These are phyloP conservation scores for Panopea generosa DNA, from an alignment of 2,888 invertebrate species.

Conservation along the genomic window DNA sequence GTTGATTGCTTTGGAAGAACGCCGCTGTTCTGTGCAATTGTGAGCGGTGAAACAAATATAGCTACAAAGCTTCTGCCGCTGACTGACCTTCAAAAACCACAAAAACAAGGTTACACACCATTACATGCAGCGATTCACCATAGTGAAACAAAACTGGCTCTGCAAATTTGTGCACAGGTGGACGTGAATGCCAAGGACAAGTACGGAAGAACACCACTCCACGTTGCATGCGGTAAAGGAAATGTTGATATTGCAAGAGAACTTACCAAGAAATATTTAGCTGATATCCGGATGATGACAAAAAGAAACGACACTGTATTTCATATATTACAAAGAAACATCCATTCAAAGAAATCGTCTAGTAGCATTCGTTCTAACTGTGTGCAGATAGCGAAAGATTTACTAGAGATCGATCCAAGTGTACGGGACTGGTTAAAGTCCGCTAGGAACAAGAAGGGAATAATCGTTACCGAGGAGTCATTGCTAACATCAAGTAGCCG, in stretches of 20 bases:
- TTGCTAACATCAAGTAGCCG: too few relatives aligned
- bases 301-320: too few relatives aligned
- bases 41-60: background rate
- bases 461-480: too few relatives aligned
- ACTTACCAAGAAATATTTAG: too few relatives aligned
- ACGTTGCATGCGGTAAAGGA: background rate
- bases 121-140: background rate
- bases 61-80: background rate
- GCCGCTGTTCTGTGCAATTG: conserved; percentile 24
- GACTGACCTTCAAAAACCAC: conserved; percentile 15
- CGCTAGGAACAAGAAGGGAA: too few relatives aligned
- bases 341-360: too few relatives aligned
- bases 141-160: background rate
- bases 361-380: too few relatives aligned
- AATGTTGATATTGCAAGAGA: background rate
- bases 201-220: background rate
- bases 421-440: too few relatives aligned
- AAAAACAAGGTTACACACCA: conserved; percentile 42
- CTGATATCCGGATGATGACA: too few relatives aligned
- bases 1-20: conserved; percentile 39
- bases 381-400: too few relatives aligned
- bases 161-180: background rate
- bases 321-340: too few relatives aligned
- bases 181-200: background rate
- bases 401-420: too few relatives aligned